Base-by-base conservation (phyloP, 2,888 invertebrate species). In the Iphiclides podalirius region DNA sequence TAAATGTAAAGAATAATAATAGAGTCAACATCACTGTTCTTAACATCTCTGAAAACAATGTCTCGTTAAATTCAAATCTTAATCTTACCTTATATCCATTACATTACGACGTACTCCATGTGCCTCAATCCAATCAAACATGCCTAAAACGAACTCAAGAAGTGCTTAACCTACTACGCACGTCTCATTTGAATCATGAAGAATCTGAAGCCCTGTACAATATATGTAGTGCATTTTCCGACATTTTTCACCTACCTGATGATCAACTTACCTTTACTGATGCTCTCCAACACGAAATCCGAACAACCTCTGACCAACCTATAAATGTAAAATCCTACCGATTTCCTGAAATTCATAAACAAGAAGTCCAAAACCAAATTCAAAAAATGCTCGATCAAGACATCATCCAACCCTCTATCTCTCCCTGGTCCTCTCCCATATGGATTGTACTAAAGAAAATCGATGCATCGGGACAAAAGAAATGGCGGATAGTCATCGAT, bases 281-380 rank as follows among this genome's bases (percentile, higher is more conserved):
- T 36, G 47, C 50, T 1, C 1, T 57, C 1, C 17, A 52, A 17
- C 59, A 62, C 26, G 11, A 52, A 37, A 60, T 57, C 4, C 41
- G 37, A 13, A 60, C 55, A 0, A 56, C 16, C 0, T 4, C 33
- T n/a, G 16, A 36, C 7, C 8, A 39, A 9, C 58, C 60, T 2
- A 52, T 60, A 11, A 17, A 52, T 15, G 16, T 46, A 1, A 64
- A 60, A 47, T 45, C 61, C 0, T 63, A 64, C 31, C 20, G 59
- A 11, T 62, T 55, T 36, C 61, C 62, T 3, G 56, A 62, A 43
- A 12, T 48, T 4, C 60, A 61, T 16, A 58, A 62, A 49, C 6
- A 52, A 6, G 59, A 57, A 53, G 55, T 59, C 1, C 13, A 38
- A 12, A 36, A 17, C 4, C 57, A 58, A 56, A 54, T 59, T 1